Percentiles rank a stretch among this genome's conserved stretches.
These are phyloP conservation scores for Rhagoletis pomonella DNA, from an alignment of 1,140 invertebrate genomes.

Conservation along the genomic window DNA sequence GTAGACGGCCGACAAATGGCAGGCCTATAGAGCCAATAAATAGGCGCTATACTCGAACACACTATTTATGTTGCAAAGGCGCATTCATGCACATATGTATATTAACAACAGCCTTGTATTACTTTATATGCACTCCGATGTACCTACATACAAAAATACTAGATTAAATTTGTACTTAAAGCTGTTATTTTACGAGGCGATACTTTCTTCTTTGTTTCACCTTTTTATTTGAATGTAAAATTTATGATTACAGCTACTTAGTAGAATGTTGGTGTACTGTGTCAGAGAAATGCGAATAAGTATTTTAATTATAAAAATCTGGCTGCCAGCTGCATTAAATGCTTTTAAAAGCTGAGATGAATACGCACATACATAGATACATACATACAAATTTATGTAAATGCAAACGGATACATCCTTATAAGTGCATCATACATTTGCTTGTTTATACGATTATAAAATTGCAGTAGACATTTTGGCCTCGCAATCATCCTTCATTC, in stretches of 20 bases:
- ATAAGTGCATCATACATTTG: neutral
- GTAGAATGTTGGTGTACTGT: neutral
- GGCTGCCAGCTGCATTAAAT: too few species aligned
- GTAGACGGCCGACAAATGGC: neutral
- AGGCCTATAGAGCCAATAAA: neutral
- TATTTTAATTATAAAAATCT: constrained; percentile 11
- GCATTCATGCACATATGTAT: neutral
- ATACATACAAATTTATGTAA: neutral
- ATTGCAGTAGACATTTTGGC: too few species aligned
- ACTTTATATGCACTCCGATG: constrained; percentile 5
- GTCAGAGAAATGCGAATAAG: neutral
- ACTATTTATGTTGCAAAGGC: too few species aligned
- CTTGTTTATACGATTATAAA: too few species aligned
- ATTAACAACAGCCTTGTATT: constrained; percentile 21
- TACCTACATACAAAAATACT: neutral
- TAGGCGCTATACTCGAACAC: neutral
- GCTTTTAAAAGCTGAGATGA: too few species aligned
- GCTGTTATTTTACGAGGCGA: neutral
- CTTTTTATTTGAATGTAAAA: constrained; percentile 39
- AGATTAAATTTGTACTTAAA: constrained; percentile 29
- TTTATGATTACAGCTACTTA: neutral
- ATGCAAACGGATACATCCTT: neutral
- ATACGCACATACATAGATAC: too few species aligned
- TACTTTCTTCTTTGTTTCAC: constrained; percentile 45
- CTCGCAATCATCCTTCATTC: too few species aligned